Percentiles rank a stretch among this genome's conserved stretches.
Evolutionary conservation across 2,888 invertebrate genomes (phyloP).

Genomic region (Dinocampus coccinellae): DNA sequence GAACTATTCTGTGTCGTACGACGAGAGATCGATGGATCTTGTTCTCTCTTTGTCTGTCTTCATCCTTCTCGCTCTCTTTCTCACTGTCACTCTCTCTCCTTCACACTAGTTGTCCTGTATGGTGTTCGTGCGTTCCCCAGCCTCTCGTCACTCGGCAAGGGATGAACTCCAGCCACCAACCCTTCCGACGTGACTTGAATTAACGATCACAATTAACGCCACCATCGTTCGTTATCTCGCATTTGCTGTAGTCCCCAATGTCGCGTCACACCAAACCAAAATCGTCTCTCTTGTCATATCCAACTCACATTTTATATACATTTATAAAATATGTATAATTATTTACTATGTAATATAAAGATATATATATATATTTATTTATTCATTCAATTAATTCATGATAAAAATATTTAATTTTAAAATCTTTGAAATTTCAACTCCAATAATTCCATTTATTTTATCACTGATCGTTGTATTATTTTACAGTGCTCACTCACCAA

Average conservation of each 20-base stretch:
- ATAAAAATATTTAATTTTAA: conserved; percentile 23
- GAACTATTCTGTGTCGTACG: conserved; percentile 5
- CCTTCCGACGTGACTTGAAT: conserved; percentile 58
- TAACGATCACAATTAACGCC: conserved; percentile 59
- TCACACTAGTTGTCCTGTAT: neutral
- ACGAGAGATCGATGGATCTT: conserved; percentile 33
- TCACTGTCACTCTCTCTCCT: neutral
- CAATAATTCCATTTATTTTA: conserved; percentile 6
- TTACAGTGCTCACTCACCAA: neutral
- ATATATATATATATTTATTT: neutral
- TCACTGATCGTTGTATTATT: neutral
- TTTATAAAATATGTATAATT: neutral
- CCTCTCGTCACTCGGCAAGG: conserved; percentile 46
- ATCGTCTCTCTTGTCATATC: conserved; percentile 24
- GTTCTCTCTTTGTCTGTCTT: neutral
- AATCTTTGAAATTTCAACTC: conserved; percentile 15
- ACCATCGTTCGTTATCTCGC: conserved; percentile 39
- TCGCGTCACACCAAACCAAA: conserved; percentile 32
- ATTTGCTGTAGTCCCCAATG: conserved; percentile 24
- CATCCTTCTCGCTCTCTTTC: neutral
- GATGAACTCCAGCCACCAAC: conserved; percentile 49
- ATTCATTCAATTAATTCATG: too few relatives aligned
- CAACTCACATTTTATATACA: conserved; percentile 15
- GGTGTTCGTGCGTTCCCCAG: conserved; percentile 7
- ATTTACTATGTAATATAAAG: neutral